phyloP scores from a whole-genome alignment of 30 jellyfish, hydroid and myxozoan species.

The Catostylus mosaicus region DNA sequence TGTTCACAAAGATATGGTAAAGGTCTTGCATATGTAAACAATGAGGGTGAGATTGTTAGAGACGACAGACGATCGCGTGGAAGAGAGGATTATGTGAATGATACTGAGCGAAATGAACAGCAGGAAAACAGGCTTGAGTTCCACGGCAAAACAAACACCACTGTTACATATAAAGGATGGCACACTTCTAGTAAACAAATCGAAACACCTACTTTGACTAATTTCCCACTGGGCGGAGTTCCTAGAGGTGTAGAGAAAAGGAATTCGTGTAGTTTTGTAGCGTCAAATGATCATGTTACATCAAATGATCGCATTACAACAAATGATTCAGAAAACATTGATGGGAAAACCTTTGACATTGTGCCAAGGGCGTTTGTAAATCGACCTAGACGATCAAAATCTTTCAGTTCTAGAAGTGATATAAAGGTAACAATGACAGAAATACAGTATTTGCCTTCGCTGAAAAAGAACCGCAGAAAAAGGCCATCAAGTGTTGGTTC shows the following conservation, averaged over 20 bases:
- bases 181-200: neutral
- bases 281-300: neutral
- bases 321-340: neutral
- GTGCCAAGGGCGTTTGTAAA: too few relatives aligned
- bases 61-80: neutral
- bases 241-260: neutral
- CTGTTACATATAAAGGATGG: neutral
- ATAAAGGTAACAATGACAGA: conserved; percentile 16
- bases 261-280: conserved; percentile 4
- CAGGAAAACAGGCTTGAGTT: neutral
- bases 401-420: conserved; percentile 30
- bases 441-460: conserved; percentile 39
- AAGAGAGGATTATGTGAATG: neutral
- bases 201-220: neutral
- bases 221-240: neutral
- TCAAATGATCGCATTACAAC: neutral
- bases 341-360: neutral
- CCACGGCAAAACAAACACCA: neutral
- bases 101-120: neutral
- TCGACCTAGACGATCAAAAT: neutral
- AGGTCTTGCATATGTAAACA: neutral
- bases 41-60: neutral
- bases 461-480: conserved; percentile 29
- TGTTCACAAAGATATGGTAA: neutral
- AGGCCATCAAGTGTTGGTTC: conserved; percentile 32